A percentile compares a stretch with the other conserved stretches of the same genome.
Evolutionary conservation across 1,140 invertebrate species (phyloP).

Genomic region (Pogonognathellus flavescens): DNA sequence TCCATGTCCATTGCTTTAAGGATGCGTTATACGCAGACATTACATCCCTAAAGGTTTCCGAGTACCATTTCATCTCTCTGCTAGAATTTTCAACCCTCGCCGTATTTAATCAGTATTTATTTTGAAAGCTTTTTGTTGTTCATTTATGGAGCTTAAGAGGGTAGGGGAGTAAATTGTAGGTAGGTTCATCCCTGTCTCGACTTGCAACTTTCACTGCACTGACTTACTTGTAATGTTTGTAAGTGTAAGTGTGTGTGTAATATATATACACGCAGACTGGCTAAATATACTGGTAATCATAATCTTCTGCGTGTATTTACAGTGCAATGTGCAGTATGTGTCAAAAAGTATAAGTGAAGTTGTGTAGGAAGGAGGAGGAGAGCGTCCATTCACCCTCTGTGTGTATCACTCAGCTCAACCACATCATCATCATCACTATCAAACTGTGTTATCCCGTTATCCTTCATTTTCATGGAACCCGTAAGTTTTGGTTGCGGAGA

Average conservation of each 20-base stretch:
- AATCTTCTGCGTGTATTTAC: no score
- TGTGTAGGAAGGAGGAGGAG: neutral
- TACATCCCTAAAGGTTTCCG: slow-evolving; percentile 48
- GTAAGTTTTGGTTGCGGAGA: slow-evolving; percentile 5
- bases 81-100: slow-evolving; percentile 26
- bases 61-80: slow-evolving; percentile 18
- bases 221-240: neutral
- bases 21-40: neutral
- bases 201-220: no score
- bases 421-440: slow-evolving; percentile 44
- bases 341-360: neutral
- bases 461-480: neutral
- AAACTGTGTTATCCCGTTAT: neutral
- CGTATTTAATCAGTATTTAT: slow-evolving; percentile 59
- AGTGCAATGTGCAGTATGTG: neutral
- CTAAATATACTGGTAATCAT: neutral
- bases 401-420: neutral
- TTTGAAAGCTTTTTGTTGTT: slow-evolving; percentile 63
- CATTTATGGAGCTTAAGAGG: slow-evolving; percentile 32
- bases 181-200: slow-evolving; percentile 1
- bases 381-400: slow-evolving; percentile 1
- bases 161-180: slow-evolving; percentile 50
- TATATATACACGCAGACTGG: neutral
- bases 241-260: neutral
- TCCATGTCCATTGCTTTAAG: slow-evolving; percentile 12